Percentiles rank a stretch among this genome's conserved stretches.
Evolutionary conservation across 2,113 vertebrate species (phyloP).

Genomic region (Saccopteryx leptura): DNA sequence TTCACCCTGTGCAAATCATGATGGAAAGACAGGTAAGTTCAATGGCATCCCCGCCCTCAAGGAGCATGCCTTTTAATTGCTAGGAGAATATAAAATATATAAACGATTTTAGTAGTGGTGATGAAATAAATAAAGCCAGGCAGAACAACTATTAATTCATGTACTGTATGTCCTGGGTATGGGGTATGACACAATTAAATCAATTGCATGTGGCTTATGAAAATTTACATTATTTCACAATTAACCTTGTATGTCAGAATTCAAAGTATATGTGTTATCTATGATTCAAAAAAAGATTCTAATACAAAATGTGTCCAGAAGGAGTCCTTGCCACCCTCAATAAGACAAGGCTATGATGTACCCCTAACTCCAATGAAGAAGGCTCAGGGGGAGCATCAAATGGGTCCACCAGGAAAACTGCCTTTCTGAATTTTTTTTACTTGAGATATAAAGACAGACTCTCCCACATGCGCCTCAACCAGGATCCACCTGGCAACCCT

Average conservation of each 20-base stretch:
- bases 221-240: conserved; percentile 44
- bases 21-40: not conserved
- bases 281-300: not conserved
- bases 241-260: not conserved
- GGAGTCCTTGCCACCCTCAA: not conserved
- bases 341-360: not conserved
- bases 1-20: not conserved
- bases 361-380: not conserved
- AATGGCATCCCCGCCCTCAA: not conserved
- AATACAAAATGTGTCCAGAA: not conserved
- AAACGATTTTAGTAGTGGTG: not conserved
- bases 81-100: not conserved
- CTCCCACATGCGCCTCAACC: too few species aligned
- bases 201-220: not conserved
- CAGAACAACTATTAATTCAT: not conserved
- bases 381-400: not conserved
- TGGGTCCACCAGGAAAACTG: conserved; percentile 1
- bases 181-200: not conserved
- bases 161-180: not conserved
- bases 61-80: not conserved
- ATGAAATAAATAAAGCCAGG: not conserved
- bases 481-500: too few species aligned
- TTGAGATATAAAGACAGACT: too few species aligned
- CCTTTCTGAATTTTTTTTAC: not conserved
- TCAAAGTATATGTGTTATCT: not conserved